phyloP scores from a whole-genome alignment of 2,113 vertebrate genomes.

The Regulus satrapa region DNA sequence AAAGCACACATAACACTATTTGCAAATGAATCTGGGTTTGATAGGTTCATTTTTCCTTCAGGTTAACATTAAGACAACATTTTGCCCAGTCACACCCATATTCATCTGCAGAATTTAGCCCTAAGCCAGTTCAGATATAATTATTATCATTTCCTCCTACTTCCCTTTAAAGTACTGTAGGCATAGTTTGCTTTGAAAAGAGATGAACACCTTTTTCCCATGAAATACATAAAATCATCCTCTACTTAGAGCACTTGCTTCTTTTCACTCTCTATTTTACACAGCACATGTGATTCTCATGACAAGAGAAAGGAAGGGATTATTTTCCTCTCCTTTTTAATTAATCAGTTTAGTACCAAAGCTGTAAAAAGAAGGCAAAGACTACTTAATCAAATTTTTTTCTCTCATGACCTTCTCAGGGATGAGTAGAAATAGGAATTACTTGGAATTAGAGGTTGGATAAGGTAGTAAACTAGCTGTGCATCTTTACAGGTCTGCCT shows the following conservation, averaged over 20 bases:
- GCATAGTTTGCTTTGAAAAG: slow-evolving; percentile 39
- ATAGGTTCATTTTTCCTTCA: neutral
- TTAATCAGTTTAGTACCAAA: neutral
- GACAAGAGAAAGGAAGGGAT: neutral
- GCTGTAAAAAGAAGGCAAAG: neutral
- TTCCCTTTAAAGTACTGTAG: slow-evolving; percentile 4
- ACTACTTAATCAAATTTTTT: neutral
- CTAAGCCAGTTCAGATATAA: slow-evolving; percentile 21
- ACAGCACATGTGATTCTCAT: neutral
- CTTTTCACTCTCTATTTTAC: neutral
- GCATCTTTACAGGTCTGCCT: neutral
- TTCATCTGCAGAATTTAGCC: slow-evolving; percentile 25
- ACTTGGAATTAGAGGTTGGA: neutral
- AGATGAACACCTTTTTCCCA: slow-evolving; percentile 24
- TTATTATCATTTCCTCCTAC: slow-evolving; percentile 44
- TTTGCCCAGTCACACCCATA: slow-evolving; percentile 26
- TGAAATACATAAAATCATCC: slow-evolving; percentile 13
- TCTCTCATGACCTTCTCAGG: neutral
- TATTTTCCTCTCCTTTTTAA: slow-evolving; percentile 7
- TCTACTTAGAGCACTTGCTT: neutral
- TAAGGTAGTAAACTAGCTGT: neutral
- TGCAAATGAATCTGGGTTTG: neutral
- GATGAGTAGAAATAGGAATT: neutral
- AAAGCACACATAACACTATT: neutral
- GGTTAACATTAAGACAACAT: slow-evolving; percentile 2